These are phyloP conservation scores for Neogobius melanostomus DNA, from an alignment of 2,113 vertebrate species.

Conservation along the genomic window DNA sequence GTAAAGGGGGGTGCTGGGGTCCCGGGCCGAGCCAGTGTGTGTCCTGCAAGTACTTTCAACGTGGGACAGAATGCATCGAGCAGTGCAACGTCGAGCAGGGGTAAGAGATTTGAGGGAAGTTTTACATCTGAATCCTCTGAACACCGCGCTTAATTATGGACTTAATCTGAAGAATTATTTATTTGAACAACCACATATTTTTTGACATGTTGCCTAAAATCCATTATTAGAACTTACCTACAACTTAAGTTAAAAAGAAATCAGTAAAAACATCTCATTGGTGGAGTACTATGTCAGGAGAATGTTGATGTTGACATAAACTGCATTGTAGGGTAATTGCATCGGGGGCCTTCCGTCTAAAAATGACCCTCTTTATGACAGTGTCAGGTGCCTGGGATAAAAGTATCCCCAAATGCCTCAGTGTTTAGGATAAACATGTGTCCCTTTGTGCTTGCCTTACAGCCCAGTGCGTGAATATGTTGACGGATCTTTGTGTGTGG, in stretches of 20 bases:
- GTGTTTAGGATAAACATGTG: conserved; percentile 8
- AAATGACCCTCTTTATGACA: conserved; percentile 22
- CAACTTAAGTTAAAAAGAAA: not conserved
- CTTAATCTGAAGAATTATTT: not conserved
- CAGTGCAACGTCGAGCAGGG: conserved; percentile 86
- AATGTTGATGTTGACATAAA: not conserved
- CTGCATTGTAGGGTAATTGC: conserved; percentile 10
- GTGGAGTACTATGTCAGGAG: not conserved
- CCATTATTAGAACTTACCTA: not conserved
- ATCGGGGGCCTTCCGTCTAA: conserved; percentile 29
- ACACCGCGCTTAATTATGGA: no score
- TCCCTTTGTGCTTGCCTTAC: conserved; percentile 35
- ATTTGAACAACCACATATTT: not conserved
- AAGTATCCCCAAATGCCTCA: conserved; percentile 20
- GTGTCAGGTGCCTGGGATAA: conserved; percentile 28
- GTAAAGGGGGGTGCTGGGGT: conserved; percentile 89
- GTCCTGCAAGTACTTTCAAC: conserved; percentile 82
- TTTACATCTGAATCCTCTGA: no score
- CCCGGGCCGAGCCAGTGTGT: conserved; percentile 87
- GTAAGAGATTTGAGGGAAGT: conserved; percentile 66
- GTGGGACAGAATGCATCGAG: conserved; percentile 88
- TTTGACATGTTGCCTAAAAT: not conserved
- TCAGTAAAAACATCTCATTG: not conserved
- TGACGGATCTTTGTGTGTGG: conserved; percentile 78
- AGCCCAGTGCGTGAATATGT: conserved; percentile 82